phyloP scores from a whole-genome alignment of 2,113 vertebrate genomes.

The Eulemur rufifrons region DNA sequence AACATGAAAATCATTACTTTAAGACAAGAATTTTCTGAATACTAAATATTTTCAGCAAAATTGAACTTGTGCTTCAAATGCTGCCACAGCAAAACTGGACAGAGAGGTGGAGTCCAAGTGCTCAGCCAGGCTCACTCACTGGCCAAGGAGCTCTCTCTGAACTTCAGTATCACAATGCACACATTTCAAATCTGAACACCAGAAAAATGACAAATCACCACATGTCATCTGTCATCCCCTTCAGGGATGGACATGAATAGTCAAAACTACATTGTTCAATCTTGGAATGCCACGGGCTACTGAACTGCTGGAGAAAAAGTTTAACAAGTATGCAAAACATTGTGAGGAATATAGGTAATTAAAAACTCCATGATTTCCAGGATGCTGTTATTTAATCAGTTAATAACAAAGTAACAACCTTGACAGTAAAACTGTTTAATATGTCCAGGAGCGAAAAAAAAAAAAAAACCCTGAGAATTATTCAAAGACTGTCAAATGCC shows the following conservation, averaged over 20 bases:
- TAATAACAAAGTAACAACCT: conserved; percentile 45
- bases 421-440: conserved; percentile 12
- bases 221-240: not conserved
- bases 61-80: not conserved
- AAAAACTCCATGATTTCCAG: not conserved
- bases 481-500: not conserved
- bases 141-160: not conserved
- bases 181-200: not conserved
- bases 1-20: not conserved
- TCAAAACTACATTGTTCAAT: not conserved
- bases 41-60: conserved; percentile 1
- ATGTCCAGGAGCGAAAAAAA: conserved; percentile 6
- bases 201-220: not conserved
- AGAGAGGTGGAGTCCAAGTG: not conserved
- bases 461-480: not conserved
- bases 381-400: conserved; percentile 2
- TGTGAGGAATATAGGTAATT: not conserved
- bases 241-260: not conserved
- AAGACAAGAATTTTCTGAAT: conserved; percentile 5
- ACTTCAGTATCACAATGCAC: not conserved
- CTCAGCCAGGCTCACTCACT: not conserved
- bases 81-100: not conserved
- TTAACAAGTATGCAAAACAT: not conserved
- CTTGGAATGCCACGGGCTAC: not conserved
- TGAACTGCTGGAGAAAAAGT: not conserved